Percentiles rank a stretch among this genome's conserved stretches.
Conservation (phyloP, 2,888 invertebrate species). For the Ophion ellenae region DNA sequence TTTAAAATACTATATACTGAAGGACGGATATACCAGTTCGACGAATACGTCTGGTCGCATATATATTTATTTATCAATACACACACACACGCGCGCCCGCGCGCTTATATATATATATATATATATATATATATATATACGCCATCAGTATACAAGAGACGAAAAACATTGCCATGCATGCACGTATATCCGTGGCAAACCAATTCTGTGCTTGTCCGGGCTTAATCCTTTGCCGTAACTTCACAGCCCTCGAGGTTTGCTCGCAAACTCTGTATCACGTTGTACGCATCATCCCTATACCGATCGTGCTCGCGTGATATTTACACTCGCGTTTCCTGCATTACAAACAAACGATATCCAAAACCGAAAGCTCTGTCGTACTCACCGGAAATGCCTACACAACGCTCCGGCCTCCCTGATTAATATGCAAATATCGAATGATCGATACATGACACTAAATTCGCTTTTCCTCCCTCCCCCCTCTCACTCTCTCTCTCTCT, state of each 20-base stretch:
- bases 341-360: slow-evolving; percentile 53
- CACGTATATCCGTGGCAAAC: slow-evolving; percentile 22
- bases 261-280: slow-evolving; percentile 29
- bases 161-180: slow-evolving; percentile 5
- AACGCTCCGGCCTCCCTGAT: slow-evolving; percentile 18
- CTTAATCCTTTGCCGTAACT: slow-evolving; percentile 68
- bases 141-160: slow-evolving; percentile 2
- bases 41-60: neutral
- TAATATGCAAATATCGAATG: slow-evolving; percentile 62
- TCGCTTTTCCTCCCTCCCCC: neutral
- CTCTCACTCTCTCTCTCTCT: neutral
- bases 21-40: slow-evolving; percentile 49
- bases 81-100: too few species aligned
- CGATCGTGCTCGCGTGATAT: slow-evolving; percentile 45
- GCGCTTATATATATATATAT: neutral
- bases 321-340: slow-evolving; percentile 56
- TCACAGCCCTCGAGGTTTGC: slow-evolving; percentile 34
- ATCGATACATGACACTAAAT: slow-evolving; percentile 52
- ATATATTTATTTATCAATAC: neutral
- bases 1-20: slow-evolving; percentile 48
- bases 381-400: slow-evolving; percentile 25
- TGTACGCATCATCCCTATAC: neutral
- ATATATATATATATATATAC: neutral
- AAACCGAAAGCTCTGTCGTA: slow-evolving; percentile 49
- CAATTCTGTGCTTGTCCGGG: slow-evolving; percentile 41